Conservation (phyloP, 1,140 invertebrate genomes). For the Bactericera cockerelli region DNA sequence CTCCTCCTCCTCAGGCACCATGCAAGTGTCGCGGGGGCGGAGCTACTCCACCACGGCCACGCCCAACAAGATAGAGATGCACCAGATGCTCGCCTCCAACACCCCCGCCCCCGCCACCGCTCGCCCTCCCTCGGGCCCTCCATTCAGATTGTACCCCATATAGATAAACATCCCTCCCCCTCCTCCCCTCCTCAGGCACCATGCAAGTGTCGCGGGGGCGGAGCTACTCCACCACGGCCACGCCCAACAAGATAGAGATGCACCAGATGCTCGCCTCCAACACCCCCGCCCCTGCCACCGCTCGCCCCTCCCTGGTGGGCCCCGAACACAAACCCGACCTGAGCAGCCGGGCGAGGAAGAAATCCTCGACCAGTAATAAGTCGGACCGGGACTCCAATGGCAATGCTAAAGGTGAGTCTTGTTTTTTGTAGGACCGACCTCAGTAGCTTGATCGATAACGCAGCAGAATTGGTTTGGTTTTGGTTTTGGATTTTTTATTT, state of each 20-base stretch:
- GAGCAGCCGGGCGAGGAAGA: constrained; percentile 36
- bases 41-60: constrained; percentile 60
- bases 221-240: constrained; percentile 58
- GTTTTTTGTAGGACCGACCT: too few relatives aligned
- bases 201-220: constrained; percentile 41
- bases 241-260: constrained; percentile 36
- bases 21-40: constrained; percentile 41
- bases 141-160: too few relatives aligned
- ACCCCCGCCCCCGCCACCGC: too few relatives aligned
- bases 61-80: constrained; percentile 35
- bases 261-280: neutral
- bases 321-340: neutral
- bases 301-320: too few relatives aligned
- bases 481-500: too few relatives aligned
- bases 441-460: too few relatives aligned
- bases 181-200: constrained; percentile 7
- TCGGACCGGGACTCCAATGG: constrained; percentile 15
- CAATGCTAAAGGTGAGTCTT: neutral
- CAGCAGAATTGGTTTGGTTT: too few relatives aligned
- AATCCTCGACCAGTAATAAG: constrained; percentile 41
- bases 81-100: neutral
- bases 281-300: too few relatives aligned
- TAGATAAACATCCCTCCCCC: too few relatives aligned
- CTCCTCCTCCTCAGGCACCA: constrained; percentile 11
- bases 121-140: too few relatives aligned